Evolutionary conservation across 2,888 invertebrate species (phyloP).

Genomic region (Phyllotreta cruciferae): DNA sequence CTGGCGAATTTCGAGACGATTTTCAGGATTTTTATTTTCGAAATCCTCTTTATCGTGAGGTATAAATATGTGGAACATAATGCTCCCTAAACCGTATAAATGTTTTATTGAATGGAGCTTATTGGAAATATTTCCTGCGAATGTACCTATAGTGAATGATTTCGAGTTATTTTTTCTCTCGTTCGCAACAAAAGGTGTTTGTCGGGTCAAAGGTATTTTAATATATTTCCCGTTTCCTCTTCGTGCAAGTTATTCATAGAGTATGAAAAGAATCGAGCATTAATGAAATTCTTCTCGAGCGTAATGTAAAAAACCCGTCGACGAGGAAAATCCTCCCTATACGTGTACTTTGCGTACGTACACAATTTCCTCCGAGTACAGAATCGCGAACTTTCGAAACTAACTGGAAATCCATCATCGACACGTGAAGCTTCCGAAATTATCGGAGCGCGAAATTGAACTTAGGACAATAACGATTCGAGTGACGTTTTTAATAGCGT

Average conservation of each 20-base stretch:
- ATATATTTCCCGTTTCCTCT: no score
- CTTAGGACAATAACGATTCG: conserved; percentile 40
- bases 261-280: no score
- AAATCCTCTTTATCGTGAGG: neutral
- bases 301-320: no score
- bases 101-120: conserved; percentile 5
- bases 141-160: conserved; percentile 1
- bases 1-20: no score
- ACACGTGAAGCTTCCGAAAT: conserved; percentile 21
- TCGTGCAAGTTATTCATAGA: no score
- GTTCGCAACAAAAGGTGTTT: no score
- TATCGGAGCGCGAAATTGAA: conserved; percentile 40
- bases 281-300: no score
- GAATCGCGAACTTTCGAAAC: neutral
- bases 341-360: no score
- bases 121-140: conserved; percentile 1
- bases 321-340: no score
- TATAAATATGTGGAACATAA: conserved; percentile 1
- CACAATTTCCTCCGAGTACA: no score
- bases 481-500: conserved; percentile 38
- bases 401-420: conserved; percentile 25
- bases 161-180: conserved; percentile 1
- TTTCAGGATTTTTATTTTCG: no score
- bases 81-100: neutral
- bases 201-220: no score